Conservation (phyloP, 2,888 invertebrate species). For the Hyalella azteca region DNA sequence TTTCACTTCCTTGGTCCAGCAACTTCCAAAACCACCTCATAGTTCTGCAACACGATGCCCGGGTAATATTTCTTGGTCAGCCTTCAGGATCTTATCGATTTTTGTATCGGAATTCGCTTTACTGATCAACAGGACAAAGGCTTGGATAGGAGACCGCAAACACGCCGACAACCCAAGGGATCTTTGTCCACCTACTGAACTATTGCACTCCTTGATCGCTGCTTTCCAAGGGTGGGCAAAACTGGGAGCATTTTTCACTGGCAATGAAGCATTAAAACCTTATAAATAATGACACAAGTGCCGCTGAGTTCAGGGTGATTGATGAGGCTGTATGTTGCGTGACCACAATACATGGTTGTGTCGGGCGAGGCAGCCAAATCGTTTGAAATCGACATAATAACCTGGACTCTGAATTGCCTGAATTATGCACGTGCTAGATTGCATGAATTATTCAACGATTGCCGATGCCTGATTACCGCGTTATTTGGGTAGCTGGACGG, state of each 20-base stretch:
- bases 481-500: too few relatives aligned
- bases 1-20: not conserved
- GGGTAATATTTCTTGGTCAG: constrained; percentile 4
- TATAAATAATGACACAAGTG: not conserved
- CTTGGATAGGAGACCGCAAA: not conserved
- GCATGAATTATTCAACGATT: too few relatives aligned
- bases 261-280: not conserved
- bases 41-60: constrained; percentile 5
- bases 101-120: constrained; percentile 28
- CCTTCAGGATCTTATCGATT: constrained; percentile 13
- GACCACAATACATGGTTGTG: too few relatives aligned
- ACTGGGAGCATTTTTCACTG: not conserved
- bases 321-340: too few relatives aligned
- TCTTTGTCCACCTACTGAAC: constrained; percentile 7
- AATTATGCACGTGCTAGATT: too few relatives aligned
- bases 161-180: not conserved
- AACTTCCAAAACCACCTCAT: not conserved
- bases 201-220: too few relatives aligned
- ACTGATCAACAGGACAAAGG: constrained; percentile 23
- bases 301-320: not conserved
- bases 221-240: not conserved
- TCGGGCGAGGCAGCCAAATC: too few relatives aligned
- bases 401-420: too few relatives aligned
- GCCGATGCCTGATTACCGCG: too few relatives aligned
- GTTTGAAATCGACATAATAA: too few relatives aligned